Evolutionary conservation across 2,797 vertebrate genomes (phyloP).

Genomic region (Cottoperca gobio): DNA sequence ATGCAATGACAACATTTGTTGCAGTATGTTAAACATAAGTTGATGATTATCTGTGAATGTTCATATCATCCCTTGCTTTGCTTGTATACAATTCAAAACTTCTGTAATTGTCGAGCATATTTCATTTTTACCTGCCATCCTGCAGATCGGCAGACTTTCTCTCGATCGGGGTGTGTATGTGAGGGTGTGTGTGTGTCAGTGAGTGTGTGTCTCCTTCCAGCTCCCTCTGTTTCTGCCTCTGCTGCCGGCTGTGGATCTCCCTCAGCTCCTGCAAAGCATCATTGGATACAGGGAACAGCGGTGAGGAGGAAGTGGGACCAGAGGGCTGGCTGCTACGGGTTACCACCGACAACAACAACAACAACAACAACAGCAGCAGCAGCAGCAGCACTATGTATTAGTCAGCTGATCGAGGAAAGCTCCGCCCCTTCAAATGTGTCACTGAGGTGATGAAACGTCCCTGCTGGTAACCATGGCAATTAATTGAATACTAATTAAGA

Average conservation of each 20-base stretch:
- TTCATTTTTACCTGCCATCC: constrained; percentile 86
- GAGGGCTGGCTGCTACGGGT: constrained; percentile 69
- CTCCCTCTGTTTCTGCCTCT: constrained; percentile 93
- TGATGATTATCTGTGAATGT: too few species aligned
- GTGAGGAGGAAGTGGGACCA: constrained; percentile 68
- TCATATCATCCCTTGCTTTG: too few species aligned
- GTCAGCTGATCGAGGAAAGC: constrained; percentile 69
- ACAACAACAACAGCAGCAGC: constrained; percentile 32
- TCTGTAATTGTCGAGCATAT: too few species aligned
- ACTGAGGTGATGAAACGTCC: not conserved
- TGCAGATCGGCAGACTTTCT: constrained; percentile 88
- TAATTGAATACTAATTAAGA: not conserved
- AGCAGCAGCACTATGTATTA: constrained; percentile 45
- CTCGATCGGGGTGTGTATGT: constrained; percentile 76
- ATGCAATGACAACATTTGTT: too few species aligned
- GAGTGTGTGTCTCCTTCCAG: constrained; percentile 86
- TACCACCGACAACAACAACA: constrained; percentile 61
- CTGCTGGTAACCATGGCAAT: not conserved
- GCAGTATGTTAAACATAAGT: too few species aligned
- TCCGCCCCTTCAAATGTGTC: constrained; percentile 46
- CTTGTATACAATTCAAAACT: too few species aligned
- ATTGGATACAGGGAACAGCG: constrained; percentile 73
- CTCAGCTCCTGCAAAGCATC: constrained; percentile 91
- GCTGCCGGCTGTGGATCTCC: constrained; percentile 95
- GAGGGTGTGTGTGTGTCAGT: constrained; percentile 69